A percentile compares a stretch with the other conserved stretches of the same genome.
Evolutionary conservation across 2,888 invertebrate species (phyloP).

Genomic region (Chymomyza amoena): DNA sequence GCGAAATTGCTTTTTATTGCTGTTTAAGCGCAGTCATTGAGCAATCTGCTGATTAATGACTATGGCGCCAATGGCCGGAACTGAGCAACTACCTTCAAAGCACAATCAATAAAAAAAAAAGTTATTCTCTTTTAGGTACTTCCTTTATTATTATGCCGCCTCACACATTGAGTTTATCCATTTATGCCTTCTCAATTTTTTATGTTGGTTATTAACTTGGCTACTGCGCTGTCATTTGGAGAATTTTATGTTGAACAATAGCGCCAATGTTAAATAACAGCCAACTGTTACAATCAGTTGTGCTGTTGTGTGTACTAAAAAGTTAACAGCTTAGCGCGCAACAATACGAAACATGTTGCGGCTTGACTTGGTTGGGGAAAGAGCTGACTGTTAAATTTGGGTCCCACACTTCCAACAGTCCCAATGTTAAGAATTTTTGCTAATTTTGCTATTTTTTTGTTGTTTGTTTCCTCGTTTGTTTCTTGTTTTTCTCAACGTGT

Average conservation of each 20-base stretch:
- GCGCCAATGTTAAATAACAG: slow-evolving; percentile 35
- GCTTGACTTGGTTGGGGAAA: slow-evolving; percentile 8
- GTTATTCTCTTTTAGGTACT: neutral
- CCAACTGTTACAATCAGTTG: slow-evolving; percentile 12
- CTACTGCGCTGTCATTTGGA: slow-evolving; percentile 33
- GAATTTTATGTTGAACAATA: slow-evolving; percentile 18
- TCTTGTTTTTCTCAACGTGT: neutral
- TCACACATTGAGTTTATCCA: neutral
- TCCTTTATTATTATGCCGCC: neutral
- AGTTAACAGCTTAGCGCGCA: slow-evolving; percentile 7
- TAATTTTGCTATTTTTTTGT: slow-evolving; percentile 11
- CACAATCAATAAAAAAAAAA: neutral
- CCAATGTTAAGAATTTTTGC: slow-evolving; percentile 4
- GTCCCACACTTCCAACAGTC: slow-evolving; percentile 1
- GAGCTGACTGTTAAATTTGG: neutral
- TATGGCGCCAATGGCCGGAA: slow-evolving; percentile 41
- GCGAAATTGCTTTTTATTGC: slow-evolving; percentile 34
- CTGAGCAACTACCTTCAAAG: slow-evolving; percentile 9
- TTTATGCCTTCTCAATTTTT: neutral
- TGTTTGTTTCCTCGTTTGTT: neutral
- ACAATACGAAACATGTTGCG: slow-evolving; percentile 24
- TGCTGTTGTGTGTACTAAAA: slow-evolving; percentile 17
- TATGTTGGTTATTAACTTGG: slow-evolving; percentile 54
- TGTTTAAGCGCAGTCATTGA: neutral
- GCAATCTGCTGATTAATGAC: neutral